Conservation (phyloP, 2,797 vertebrate species). For the Danio choprae region DNA sequence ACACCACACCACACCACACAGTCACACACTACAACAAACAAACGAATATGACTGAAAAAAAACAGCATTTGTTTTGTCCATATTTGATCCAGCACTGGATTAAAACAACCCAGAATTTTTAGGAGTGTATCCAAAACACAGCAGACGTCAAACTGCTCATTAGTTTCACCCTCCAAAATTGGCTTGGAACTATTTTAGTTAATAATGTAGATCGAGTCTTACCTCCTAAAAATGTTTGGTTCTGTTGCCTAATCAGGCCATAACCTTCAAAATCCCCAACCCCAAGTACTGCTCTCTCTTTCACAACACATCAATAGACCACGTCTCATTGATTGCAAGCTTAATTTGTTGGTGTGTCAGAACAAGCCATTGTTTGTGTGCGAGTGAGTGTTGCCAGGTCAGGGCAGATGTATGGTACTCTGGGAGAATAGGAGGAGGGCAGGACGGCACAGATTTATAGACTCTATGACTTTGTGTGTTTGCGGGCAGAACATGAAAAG, state of each 20-base stretch:
- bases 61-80: too few species aligned
- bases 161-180: background rate
- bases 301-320: slow-evolving; percentile 57
- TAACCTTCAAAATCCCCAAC: slow-evolving; percentile 2
- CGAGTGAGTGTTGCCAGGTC: slow-evolving; percentile 44
- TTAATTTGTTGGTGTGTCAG: slow-evolving; percentile 61
- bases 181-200: background rate
- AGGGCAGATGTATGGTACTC: slow-evolving; percentile 67
- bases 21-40: too few species aligned
- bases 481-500: slow-evolving; percentile 78
- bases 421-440: slow-evolving; percentile 65
- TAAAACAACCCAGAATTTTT: too few species aligned
- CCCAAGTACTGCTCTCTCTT: slow-evolving; percentile 36
- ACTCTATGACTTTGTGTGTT: slow-evolving; percentile 72
- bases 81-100: too few species aligned
- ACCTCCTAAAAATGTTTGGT: slow-evolving; percentile 52
- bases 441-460: slow-evolving; percentile 77
- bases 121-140: background rate
- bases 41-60: too few species aligned
- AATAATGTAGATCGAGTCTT: slow-evolving; percentile 23
- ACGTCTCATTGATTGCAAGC: slow-evolving; percentile 63
- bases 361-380: slow-evolving; percentile 75
- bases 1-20: too few species aligned
- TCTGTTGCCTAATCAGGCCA: slow-evolving; percentile 17
- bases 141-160: background rate